Evolutionary conservation across 2,113 vertebrate species (phyloP), one percentile per base, ranked within the genome.

Genomic region (Casuarius casuarius): DNA sequence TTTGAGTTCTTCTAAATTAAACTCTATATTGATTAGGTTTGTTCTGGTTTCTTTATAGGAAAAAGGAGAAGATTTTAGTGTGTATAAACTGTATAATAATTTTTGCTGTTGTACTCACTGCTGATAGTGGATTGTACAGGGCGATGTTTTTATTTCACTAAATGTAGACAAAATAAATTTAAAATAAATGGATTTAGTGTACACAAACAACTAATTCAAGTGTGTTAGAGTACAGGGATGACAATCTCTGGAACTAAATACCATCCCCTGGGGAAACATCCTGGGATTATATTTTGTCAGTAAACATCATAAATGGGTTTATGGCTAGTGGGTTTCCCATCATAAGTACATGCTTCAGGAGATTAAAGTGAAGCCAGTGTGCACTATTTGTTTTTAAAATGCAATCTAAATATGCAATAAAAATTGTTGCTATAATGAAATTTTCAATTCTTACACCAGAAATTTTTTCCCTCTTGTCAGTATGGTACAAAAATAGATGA

Each of bases 11-110:
- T 95, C 95, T 97, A 98, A 98, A 97, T 98, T 98, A 98, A 98
- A 97, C 97, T 98, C 97, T 97, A 97, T 70, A 95, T 97, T 96
- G 97, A 98, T 94, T 97, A 97, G 98, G 85, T 97, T 98, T 97
- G 94, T 98, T 98, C 93, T 98, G 97, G 98, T 97, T 98, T 98
- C 98, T 98, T 98, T 96, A 98, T 98, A 98, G 97, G 96, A 98
- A 98, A 98, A 98, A 98, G 97, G 97, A 98, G 96, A 98, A 97
- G 97, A 98, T 98, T 98, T 98, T 98, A 99, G 98, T 98, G 98
- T 99, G 99, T 99, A 99, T 98, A 99, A 99, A 99, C 98, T 99
- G 99, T 99, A 99, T 98, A 98, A 99, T 99, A 99, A 98, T 98
- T 98, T 98, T 98, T 98, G 98, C 98, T 99, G 99, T 99, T 99